Base-by-base conservation (phyloP, 1,140 invertebrate species). In the Halotydeus destructor region DNA sequence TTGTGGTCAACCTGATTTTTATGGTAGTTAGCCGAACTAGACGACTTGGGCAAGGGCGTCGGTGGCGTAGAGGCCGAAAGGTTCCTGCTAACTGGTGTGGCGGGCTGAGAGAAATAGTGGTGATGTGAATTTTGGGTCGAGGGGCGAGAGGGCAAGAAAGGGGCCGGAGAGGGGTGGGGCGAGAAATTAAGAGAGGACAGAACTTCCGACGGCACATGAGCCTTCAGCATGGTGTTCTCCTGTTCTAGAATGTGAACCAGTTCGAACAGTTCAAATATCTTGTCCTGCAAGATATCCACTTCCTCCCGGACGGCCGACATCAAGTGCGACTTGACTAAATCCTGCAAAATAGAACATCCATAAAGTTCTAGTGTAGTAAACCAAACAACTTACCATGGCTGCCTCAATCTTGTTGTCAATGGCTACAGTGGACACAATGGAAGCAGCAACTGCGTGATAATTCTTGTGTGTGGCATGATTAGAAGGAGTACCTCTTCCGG, bases 331-430 rank as follows among this genome's bases (percentile, higher is more conserved):
- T 96, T 96, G 48, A 96, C 88, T 59, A 94, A 71, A 69, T 96
- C 89, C 28, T 30, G 28, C 28, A 14, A 14, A 30, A 30, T 30
- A 30, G n/a, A 30, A 30, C 28, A 30, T 9, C 14, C 14, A 14
- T 9, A 30, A 30, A 9, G 28, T 9, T 9, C 28, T 30, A 30
- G n/a, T n/a, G n/a, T n/a, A n/a, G n/a, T n/a, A n/a, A n/a, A n/a
- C n/a, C n/a, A n/a, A n/a, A n/a, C n/a, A 30, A 30, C 28, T 30
- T 30, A 30, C 28, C 88, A 94, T 93, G 50, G 88, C 89, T 71
- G 93, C 85, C 66, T 94, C 88, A 60, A 96, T 96, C 70, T 94
- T 94, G 65, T 91, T 93, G 68, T 94, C 88, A 61, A 96, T 94
- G 55, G 85, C 86, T 60, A 88, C 84, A 59, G 82, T 85, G 53